Conservation (phyloP, 2,888 invertebrate genomes). For the Tuta absoluta region DNA sequence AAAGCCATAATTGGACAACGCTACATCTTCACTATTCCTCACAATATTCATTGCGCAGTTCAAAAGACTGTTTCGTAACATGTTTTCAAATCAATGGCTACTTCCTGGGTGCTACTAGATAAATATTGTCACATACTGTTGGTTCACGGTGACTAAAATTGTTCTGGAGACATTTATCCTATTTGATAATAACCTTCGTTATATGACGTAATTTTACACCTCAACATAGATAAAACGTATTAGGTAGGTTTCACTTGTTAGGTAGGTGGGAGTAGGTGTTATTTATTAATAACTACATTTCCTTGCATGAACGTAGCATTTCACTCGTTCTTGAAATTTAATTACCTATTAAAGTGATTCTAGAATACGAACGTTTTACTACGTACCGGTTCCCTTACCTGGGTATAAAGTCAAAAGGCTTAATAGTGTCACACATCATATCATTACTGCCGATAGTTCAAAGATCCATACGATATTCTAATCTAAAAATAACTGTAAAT, state of each 20-base stretch:
- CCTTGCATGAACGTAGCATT: background rate
- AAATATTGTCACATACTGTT: background rate
- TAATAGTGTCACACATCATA: slow-evolving; percentile 34
- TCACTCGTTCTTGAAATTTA: background rate
- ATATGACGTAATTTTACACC: too few species aligned
- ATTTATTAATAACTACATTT: too few species aligned
- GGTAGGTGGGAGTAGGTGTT: too few species aligned
- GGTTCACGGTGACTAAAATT: too few species aligned
- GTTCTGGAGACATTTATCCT: too few species aligned
- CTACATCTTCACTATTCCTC: slow-evolving; percentile 18
- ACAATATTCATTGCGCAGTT: slow-evolving; percentile 20
- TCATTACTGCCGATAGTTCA: slow-evolving; percentile 43
- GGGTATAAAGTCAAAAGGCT: background rate
- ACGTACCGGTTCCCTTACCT: too few species aligned
- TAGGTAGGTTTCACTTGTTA: too few species aligned
- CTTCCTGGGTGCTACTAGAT: slow-evolving; percentile 15
- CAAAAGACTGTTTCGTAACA: slow-evolving; percentile 15
- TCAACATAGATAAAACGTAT: too few species aligned
- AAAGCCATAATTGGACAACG: slow-evolving; percentile 24
- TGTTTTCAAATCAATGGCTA: slow-evolving; percentile 14
- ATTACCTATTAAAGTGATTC: background rate
- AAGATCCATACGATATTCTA: slow-evolving; percentile 38
- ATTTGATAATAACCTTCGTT: too few species aligned
- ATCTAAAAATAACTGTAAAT: slow-evolving; percentile 42
- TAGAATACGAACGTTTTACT: background rate